Evolutionary conservation across 2,113 vertebrate genomes (phyloP), one percentile per base, ranked within the genome.

Genomic region (Xenopus tropicalis): DNA sequence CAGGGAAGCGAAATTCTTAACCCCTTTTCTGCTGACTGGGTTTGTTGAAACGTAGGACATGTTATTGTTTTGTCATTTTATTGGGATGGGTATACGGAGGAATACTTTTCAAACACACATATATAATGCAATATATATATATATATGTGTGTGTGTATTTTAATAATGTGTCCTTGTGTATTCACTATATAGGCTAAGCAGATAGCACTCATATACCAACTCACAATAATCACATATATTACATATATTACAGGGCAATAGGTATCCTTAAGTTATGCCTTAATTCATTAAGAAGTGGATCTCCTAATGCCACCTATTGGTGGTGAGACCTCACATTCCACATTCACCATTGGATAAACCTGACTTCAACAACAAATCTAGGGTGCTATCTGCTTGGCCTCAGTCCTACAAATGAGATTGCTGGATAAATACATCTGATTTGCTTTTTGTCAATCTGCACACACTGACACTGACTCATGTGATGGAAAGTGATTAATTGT

Each of bases 311-410:
- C 73, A 61, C 58, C 66, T 69, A 22, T 69, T 69, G 73, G 73
- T 54, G 14, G 46, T 19, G 63, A 23, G 63, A 66, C 29, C 14
- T 25, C 69, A 37, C 29, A 37, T 37, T 8, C 29, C 2, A 37
- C 29, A 37, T 37, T 37, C 29, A 37, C 10, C 29, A 37, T 37
- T 37, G 1, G 29, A 37, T 6, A 9, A 14, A 25, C 24, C 48
- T 43, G 44, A 48, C 13, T 44, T 24, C n/a, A 12, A 48, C 51
- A 59, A 66, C 73, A 48, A 58, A 62, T 69, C 66, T 54, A 62
- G 11, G 29, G 72, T 61, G 73, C 52, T 76, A 69, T 76, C 58
- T 76, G 66, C 58, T 69, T 68, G 73, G 65, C 66, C 19, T 25
- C 73, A 69, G 73, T 76, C 68, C 56, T 16, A 22, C 46, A 37